Conservation (phyloP, 2,113 vertebrate species). For the Prinia subflava region DNA sequence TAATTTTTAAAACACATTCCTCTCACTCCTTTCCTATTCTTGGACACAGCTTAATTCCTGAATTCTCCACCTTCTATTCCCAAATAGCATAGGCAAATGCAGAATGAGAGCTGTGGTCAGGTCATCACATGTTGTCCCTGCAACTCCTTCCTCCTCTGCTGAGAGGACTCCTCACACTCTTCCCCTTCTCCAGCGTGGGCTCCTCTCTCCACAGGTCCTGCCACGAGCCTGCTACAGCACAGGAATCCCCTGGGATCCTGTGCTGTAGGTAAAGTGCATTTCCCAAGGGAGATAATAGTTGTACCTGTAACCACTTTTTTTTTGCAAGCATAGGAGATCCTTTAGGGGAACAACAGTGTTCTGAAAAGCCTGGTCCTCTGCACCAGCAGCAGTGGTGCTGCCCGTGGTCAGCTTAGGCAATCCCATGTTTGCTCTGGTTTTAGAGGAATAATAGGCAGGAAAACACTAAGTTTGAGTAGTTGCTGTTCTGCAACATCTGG, state of each 20-base stretch:
- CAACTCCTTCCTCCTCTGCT: not conserved
- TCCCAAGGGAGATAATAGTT: not conserved
- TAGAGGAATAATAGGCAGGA: not conserved
- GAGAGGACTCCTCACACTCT: not conserved
- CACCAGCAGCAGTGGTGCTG: not conserved
- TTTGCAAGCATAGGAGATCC: not conserved
- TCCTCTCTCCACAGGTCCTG: not conserved
- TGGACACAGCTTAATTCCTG: not conserved
- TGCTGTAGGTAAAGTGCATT: not conserved
- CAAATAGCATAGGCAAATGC: not conserved
- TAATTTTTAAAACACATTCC: not conserved
- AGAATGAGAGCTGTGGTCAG: not conserved
- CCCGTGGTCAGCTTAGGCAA: not conserved
- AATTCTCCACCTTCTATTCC: not conserved
- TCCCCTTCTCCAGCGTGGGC: not conserved
- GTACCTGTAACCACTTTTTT: not conserved
- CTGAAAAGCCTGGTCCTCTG: not conserved
- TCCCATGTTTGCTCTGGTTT: not conserved
- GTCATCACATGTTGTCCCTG: not conserved
- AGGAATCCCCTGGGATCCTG: not conserved
- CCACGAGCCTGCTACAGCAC: not conserved
- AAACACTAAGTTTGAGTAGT: not conserved
- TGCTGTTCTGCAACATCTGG: constrained; percentile 46
- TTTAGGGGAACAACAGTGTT: not conserved
- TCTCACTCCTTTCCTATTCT: not conserved